Base-by-base conservation (phyloP, 2,797 vertebrate species). In the Danionella dracula region DNA sequence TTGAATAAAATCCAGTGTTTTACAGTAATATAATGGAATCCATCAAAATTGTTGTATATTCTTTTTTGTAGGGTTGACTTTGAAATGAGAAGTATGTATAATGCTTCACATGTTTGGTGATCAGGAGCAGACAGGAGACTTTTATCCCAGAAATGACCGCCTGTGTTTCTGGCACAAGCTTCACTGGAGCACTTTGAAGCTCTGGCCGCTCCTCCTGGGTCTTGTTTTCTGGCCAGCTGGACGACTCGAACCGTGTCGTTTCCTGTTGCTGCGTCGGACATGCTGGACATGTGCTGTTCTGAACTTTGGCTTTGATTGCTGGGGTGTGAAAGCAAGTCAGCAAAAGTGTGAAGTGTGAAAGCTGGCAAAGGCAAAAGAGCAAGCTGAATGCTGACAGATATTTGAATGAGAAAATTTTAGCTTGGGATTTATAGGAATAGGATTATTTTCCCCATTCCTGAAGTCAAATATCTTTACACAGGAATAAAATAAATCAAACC, bases 241-340 rank as follows among this genome's bases (percentile, higher is more conserved):
- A 71, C 20, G 35, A 71, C 60, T 68, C 66, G 45, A 48, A 42
- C 31, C 6, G 20, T 60, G 70, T 68, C 59, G 60, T 23, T n/a
- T 66, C 15, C 41, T 49, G 56, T 41, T 62, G 55, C 65, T 55
- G 45, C 15, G 50, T 66, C 71, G 53, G 61, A 58, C 50, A 13
- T 72, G 45, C 51, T 46, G 61, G 66, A 69, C 50, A 66, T 69
- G 61, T 55, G 34, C 46, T 46, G 70, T 64, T 72, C 54, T 76
- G 70, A 76, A 62, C 74, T 76, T 70, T 72, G 70, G 66, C 66
- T 72, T 69, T 46, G 34, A 55, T 60, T 70, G 74, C 62, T 62
- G 56, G 46, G 62, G 61, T 19, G 64, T 67, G 68, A 69, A 48
- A 66, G 40, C 58, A 19, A 70, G 74, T 73, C 66, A 70, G 66